phyloP scores from a whole-genome alignment of 2,888 invertebrate genomes.

The Lochmaea crataegi region DNA sequence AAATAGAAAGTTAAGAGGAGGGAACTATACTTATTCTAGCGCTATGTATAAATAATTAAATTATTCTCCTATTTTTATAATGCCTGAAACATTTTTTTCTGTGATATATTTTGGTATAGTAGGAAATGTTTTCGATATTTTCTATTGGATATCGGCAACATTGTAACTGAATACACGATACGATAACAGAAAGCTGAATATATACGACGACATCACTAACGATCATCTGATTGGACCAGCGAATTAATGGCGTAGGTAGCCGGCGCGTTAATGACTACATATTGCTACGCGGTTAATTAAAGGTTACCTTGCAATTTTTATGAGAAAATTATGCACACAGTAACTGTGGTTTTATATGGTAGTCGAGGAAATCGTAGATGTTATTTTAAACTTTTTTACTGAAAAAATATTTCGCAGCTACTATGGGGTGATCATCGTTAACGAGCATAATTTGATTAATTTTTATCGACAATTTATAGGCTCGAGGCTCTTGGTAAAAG shows the following conservation, averaged over 20 bases:
- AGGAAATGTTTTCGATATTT: not conserved
- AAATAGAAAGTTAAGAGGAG: no score
- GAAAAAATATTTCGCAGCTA: not conserved
- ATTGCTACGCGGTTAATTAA: slow-evolving; percentile 44
- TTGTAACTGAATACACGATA: slow-evolving; percentile 23
- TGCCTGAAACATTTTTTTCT: no score
- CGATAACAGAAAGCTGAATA: slow-evolving; percentile 49
- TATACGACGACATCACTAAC: slow-evolving; percentile 51
- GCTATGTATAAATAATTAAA: no score
- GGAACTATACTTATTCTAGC: no score
- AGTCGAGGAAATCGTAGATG: slow-evolving; percentile 5
- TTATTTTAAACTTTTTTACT: not conserved
- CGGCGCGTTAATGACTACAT: slow-evolving; percentile 44
- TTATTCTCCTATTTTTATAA: no score
- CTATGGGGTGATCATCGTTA: no score
- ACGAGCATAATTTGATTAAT: no score
- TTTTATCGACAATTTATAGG: no score
- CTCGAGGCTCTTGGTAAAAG: no score
- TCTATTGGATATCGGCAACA: slow-evolving; percentile 20
- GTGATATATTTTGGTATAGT: no score
- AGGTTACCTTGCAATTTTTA: slow-evolving; percentile 36
- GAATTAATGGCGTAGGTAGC: slow-evolving; percentile 49
- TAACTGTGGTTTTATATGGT: slow-evolving; percentile 17
- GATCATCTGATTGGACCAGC: slow-evolving; percentile 51
- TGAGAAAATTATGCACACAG: slow-evolving; percentile 33